Evolutionary conservation across 2,113 vertebrate genomes (phyloP), one percentile per base, ranked within the genome.

Genomic region (Ptyas mucosa): DNA sequence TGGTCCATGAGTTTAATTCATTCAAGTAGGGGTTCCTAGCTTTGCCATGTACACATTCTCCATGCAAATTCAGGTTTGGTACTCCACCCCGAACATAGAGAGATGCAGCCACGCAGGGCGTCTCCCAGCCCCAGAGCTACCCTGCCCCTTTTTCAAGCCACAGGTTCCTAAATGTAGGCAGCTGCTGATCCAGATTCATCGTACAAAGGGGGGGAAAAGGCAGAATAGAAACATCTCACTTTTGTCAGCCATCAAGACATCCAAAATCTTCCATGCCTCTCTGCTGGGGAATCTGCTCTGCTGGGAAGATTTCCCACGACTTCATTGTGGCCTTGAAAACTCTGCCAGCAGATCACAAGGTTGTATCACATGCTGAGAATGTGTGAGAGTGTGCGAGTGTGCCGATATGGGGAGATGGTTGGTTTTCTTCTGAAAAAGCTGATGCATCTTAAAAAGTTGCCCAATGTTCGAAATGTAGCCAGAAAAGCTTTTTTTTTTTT

Each of bases 271-370:
- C n/a, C 1, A 98, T 98, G 98, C 97, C 97, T 29, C 96, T 98
- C 5, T 96, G 96, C 89, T 99, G 98, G 98, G 98, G 98, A 1
- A 97, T 99, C 92, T 98, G 98, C 89, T 95, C 98, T 1, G 97
- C 96, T 0, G 98, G 99, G 43, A 97, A 96, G n/a, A 99, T 99
- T 96, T 97, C 98, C 93, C 94, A 97, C 49, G 98, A 99, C 91
- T 99, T 99, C 93, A 95, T 97, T 0, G 97, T 98, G 26, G 97
- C 97, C 5, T 94, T 99, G 94, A 97, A 95, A 91, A 96, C 96
- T 29, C 98, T 99, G 64, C 97, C 69, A 20, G 97, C 97, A n/a
- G 97, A 99, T 18, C 98, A 99, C 24, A 97, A 98, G 98, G 98
- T 99, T 55, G 55, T 94, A 29, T 46, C 57, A 3, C 24, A 53